Evolutionary conservation across 2,113 vertebrate species (phyloP).

Genomic region (Salvelinus alpinus): DNA sequence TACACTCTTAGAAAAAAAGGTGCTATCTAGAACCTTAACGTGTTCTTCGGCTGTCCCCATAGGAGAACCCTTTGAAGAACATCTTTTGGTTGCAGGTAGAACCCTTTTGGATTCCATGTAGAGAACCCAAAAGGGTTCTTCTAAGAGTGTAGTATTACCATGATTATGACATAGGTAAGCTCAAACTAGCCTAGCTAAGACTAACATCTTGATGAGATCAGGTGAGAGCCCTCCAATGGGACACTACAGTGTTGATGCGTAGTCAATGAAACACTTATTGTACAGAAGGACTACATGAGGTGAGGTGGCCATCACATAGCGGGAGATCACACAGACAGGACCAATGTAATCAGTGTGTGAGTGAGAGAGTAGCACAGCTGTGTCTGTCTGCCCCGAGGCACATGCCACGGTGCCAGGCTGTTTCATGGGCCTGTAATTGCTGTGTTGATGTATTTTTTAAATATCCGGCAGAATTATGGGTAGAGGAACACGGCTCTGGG

Average conservation of each 20-base stretch:
- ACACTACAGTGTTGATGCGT: no score
- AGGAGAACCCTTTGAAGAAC: no score
- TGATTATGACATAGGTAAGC: not conserved
- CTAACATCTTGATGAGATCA: no score
- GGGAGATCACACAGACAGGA: constrained; percentile 5
- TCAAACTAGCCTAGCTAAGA: no score
- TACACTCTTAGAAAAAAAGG: no score
- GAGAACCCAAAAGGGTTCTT: no score
- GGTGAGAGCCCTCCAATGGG: not conserved
- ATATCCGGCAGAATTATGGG: constrained; percentile 58
- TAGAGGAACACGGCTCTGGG: constrained; percentile 15
- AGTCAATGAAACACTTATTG: no score
- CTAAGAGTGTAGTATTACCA: constrained; percentile 24
- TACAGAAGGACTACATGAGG: constrained; percentile 12
- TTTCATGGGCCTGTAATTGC: constrained; percentile 56
- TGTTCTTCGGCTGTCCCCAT: no score
- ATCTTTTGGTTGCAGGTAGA: no score
- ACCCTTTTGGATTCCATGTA: no score
- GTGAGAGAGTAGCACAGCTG: constrained; percentile 41
- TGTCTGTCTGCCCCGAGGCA: constrained; percentile 57
- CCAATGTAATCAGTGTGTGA: not conserved
- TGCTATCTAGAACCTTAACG: no score
- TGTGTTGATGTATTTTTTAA: constrained; percentile 71
- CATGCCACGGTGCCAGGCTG: constrained; percentile 12
- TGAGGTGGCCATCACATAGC: constrained; percentile 1